Conservation (phyloP, 1,140 invertebrate genomes). For the Muscidifurax raptorellus region DNA sequence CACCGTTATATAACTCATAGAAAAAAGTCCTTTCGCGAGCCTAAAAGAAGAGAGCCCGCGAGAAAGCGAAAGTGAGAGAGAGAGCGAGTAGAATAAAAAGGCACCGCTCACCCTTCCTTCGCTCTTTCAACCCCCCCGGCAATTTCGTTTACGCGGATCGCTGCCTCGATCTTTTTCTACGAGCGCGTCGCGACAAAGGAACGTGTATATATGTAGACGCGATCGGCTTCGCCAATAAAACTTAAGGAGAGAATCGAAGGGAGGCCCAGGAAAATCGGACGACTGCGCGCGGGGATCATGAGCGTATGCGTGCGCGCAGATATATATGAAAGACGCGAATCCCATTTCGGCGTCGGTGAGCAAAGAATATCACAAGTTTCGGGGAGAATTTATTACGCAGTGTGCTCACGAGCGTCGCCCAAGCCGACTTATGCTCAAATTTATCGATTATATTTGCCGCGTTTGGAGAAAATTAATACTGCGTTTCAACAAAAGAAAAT, state of each 20-base stretch:
- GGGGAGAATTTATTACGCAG: neutral
- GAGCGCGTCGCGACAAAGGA: constrained; percentile 61
- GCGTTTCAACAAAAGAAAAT: too few relatives aligned
- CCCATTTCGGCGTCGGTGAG: neutral
- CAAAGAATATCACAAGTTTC: neutral
- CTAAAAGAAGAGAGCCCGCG: neutral
- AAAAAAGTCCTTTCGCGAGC: constrained; percentile 28
- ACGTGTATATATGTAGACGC: too few relatives aligned
- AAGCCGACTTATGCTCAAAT: too few relatives aligned
- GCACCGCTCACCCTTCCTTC: constrained; percentile 50
- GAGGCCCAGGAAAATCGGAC: constrained; percentile 50
- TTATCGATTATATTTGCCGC: too few relatives aligned
- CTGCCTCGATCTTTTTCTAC: constrained; percentile 64
- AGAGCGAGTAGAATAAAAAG: neutral
- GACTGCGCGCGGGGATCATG: constrained; percentile 68
- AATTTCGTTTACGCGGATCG: constrained; percentile 70
- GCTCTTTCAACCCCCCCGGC: constrained; percentile 58
- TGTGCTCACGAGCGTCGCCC: neutral
- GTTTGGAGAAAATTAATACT: too few relatives aligned
- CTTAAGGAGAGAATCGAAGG: constrained; percentile 45
- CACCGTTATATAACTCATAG: neutral
- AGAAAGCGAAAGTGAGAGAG: neutral
- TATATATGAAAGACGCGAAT: neutral
- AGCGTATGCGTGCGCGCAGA: constrained; percentile 37
- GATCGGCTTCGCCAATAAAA: constrained; percentile 68